A percentile compares a stretch with the other conserved stretches of the same genome.
Conservation (phyloP, 2,888 invertebrate species). For the Tubulanus polymorphus region DNA sequence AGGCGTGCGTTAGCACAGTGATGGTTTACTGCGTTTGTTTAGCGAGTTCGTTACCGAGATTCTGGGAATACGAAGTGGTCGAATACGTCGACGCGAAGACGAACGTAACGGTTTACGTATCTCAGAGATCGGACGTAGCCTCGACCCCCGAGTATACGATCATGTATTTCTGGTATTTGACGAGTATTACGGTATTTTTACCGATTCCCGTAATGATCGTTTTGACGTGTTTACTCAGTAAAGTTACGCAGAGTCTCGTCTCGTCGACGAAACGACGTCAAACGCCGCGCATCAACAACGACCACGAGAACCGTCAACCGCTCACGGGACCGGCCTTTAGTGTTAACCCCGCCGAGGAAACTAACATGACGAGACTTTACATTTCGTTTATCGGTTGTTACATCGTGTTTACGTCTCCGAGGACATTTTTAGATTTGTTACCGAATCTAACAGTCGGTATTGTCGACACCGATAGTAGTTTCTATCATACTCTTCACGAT, state of each 20-base stretch:
- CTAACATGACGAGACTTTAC: conserved; percentile 34
- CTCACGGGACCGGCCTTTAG: conserved; percentile 33
- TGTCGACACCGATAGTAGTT: conserved; percentile 24
- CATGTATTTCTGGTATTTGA: conserved; percentile 48
- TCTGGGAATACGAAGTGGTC: conserved; percentile 43
- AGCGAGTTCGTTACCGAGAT: conserved; percentile 43
- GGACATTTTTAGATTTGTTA: conserved; percentile 32
- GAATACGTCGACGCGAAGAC: conserved; percentile 21
- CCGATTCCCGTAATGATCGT: conserved; percentile 37
- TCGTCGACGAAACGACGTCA: conserved; percentile 28
- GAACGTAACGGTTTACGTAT: conserved; percentile 26
- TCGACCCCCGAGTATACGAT: conserved; percentile 39
- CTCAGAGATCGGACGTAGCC: conserved; percentile 29
- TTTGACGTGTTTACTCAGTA: conserved; percentile 31
- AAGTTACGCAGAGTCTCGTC: conserved; percentile 28
- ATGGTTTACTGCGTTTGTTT: conserved; percentile 42
- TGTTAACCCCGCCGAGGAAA: conserved; percentile 43
- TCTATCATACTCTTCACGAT: conserved; percentile 32
- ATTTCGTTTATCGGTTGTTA: conserved; percentile 36
- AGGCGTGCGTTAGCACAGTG: conserved; percentile 37
- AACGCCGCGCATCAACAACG: conserved; percentile 27
- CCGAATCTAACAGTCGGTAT: conserved; percentile 25
- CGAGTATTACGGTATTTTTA: conserved; percentile 40
- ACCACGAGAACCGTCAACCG: conserved; percentile 25
- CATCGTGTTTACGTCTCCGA: conserved; percentile 38